Conservation (phyloP, 1,140 invertebrate genomes). For the Listronotus bonariensis region DNA sequence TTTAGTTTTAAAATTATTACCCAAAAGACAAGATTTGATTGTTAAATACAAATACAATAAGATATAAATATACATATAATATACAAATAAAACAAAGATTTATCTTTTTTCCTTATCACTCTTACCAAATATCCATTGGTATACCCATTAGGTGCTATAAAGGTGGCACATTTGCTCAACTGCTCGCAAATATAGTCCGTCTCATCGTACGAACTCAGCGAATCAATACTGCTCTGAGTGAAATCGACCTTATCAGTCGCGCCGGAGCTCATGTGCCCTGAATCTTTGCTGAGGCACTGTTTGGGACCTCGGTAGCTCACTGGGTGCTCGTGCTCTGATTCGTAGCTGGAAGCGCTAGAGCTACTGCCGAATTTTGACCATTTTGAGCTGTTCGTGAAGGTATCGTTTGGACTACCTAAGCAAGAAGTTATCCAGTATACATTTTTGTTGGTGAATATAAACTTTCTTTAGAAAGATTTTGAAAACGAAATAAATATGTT, state of each 20-base stretch:
- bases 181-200: slow-evolving; percentile 52
- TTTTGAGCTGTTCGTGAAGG: slow-evolving; percentile 33
- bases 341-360: slow-evolving; percentile 54
- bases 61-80: too few relatives aligned
- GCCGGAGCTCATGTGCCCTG: slow-evolving; percentile 49
- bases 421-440: slow-evolving; percentile 1
- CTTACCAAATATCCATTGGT: slow-evolving; percentile 42
- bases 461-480: too few relatives aligned
- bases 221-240: slow-evolving; percentile 52
- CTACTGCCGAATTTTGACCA: slow-evolving; percentile 50
- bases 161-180: slow-evolving; percentile 45
- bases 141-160: slow-evolving; percentile 39
- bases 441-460: too few relatives aligned
- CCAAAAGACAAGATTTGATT: too few relatives aligned
- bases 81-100: too few relatives aligned
- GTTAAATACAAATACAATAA: too few relatives aligned
- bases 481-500: too few relatives aligned
- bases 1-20: too few relatives aligned
- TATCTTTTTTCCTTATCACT: too few relatives aligned
- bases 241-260: slow-evolving; percentile 52
- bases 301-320: slow-evolving; percentile 33
- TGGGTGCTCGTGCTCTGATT: slow-evolving; percentile 46
- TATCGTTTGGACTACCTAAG: slow-evolving; percentile 26
- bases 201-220: slow-evolving; percentile 54
- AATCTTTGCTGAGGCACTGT: slow-evolving; percentile 52